Evolutionary conservation across 2,113 vertebrate genomes (phyloP), one percentile per base, ranked within the genome.

Genomic region (Mola mola): DNA sequence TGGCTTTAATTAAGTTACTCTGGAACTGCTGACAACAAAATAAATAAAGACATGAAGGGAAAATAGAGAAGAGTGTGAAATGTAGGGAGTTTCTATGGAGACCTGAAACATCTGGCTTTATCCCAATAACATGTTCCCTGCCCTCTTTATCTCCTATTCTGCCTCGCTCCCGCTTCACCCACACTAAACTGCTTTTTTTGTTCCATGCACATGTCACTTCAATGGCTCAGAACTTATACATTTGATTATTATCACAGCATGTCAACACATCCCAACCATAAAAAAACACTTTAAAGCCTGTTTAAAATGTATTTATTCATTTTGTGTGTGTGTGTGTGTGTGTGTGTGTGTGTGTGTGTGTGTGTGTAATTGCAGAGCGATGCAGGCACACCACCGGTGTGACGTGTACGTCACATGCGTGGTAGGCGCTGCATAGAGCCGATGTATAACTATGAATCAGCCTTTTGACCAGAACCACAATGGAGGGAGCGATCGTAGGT

Each of bases 1-100:
- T 66, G 72, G 85, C 88, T 92, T 92, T 92, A 92, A 92, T 92
- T 91, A 92, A 92, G 87, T 91, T 88, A 90, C 89, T 91, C 84
- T 86, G 84, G 82, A 90, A 86, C 72, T 81, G 86, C 78, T 86
- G 89, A 90, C 88, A 90, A 87, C 81, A 80, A 92, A 90, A 91
- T 87, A 90, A 88, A 92, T 82, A 89, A 88, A 91, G 75, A 91
- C 88, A 78, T 61, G 36, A 33, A 64, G 29, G 73, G 63, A 69
- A 81, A 67, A 78, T 57, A 84, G 87, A 81, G 67, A 78, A 66
- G 85, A 86, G 79, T 79, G 77, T 79, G 72, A 82, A 81, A 89
- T 84, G 81, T 72, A 72, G 80, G 73, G 84, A 76, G 89, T 90
- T 91, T 84, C 90, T 90, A 92, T 91, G 90, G 88, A 82, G 90